Evolutionary conservation across 2,888 invertebrate species (phyloP), one percentile per base, ranked within the genome.

Genomic region (Syrphus vitripennis): DNA sequence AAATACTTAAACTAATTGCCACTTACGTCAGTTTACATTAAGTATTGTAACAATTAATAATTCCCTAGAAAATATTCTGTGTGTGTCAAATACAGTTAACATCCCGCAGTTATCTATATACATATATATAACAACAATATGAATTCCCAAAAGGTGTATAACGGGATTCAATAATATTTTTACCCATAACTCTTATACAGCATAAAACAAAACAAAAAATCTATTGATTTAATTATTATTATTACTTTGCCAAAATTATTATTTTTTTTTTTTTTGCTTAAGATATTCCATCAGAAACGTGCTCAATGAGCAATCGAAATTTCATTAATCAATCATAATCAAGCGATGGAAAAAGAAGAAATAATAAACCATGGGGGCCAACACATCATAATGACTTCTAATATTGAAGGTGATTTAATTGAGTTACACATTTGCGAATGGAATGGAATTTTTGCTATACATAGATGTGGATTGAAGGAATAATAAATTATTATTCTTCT

Each of bases 231-330:
- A 74, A 74, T 86, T 82, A 82, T 50, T 70, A 45, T 50, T 75
- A 37, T 74, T 69, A 45, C 53, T 83, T 67, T 40, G 57, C 16
- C 6, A n/a, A 71, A 69, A 76, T 76, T 71, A 21, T n/a, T n/a
- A n/a, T n/a, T n/a, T n/a, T n/a, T n/a, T n/a, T n/a, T n/a, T n/a
- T 69, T 70, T 61, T 29, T 72, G 40, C 57, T 57, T n/a, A 24
- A 34, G 78, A 86, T 78, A 63, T 78, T 70, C 74, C 72, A 21
- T 21, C 37, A 82, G 59, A 78, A 82, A 86, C 86, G 86, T 86
- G 86, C 86, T 82, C 86, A 86, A 82, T 86, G 86, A 82, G 82
- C 86, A 86, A 78, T 86, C 86, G 77, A 82, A 86, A 82, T 86
- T 86, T 82, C 82, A 82, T 86, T 86, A 86, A 86, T 86, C 82